Evolutionary conservation across 2,797 vertebrate species (phyloP), one percentile per base, ranked within the genome.

Genomic region (Erithacus rubecula): DNA sequence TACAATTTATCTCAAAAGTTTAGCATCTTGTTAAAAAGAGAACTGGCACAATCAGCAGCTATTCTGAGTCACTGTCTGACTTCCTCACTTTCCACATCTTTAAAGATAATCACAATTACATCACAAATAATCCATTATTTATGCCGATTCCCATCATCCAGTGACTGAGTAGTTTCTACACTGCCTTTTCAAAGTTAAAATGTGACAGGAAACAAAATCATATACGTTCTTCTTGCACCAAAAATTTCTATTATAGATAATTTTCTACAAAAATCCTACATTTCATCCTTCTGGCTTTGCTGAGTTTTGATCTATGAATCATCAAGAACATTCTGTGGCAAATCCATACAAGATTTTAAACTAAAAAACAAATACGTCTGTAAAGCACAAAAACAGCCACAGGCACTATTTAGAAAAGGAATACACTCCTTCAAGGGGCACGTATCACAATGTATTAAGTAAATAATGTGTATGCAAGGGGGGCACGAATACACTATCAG

Each of bases 361-460:
- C 13, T 19, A 20, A 79, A 53, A 59, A 16, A 47, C 9, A 39
- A 82, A 56, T 7, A 46, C 1, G 9, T 36, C 52, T 84, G 16
- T 27, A 78, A 63, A 24, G 11, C 4, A 49, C 30, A 79, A 64
- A 62, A n/a, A 29, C 1, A 15, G 23, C 4, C 14, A 24, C 12
- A 24, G 37, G 20, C 23, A 52, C 37, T 6, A 41, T 37, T 21
- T 2, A 29, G 39, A 36, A 59, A 15, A 72, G 15, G 6, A 75
- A 65, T 15, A 39, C 84, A 53, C 30, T 39, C 76, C 16, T 82
- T 29, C 8, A 15, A 64, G 32, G 39, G 23, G 15, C 9, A 36
- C 0, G 0, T 9, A 59, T 27, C 21, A 30, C 18, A 30, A 8
- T 5, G 16, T 1, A 24, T 7, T 10, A 44, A 27, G 36, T 19